Evolutionary conservation across 1,140 invertebrate species (phyloP).

Genomic region (Trachymyrmex cornetzi): DNA sequence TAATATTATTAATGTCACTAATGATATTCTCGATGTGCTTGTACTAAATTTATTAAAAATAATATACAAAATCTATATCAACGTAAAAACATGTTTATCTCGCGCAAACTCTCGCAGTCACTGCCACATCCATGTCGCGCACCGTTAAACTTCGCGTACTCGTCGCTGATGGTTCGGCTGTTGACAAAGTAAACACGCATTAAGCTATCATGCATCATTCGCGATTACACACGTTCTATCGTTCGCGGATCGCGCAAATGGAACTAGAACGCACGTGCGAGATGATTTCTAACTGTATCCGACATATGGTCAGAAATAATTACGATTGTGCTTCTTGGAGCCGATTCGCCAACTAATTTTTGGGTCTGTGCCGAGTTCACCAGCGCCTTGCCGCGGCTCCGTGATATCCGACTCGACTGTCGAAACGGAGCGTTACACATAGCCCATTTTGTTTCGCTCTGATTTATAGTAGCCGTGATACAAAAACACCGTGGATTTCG

Average conservation of each 20-base stretch:
- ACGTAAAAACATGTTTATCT: conserved; percentile 30
- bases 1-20: too few relatives aligned
- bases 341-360: conserved; percentile 73
- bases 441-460: conserved; percentile 62
- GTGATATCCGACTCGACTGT: conserved; percentile 57
- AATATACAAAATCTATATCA: conserved; percentile 16
- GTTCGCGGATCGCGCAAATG: conserved; percentile 12
- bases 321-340: conserved; percentile 59
- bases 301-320: conserved; percentile 67
- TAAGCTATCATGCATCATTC: conserved; percentile 51
- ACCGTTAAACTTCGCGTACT: conserved; percentile 34
- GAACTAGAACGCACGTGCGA: conserved; percentile 61
- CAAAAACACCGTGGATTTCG: conserved; percentile 58
- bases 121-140: conserved; percentile 1
- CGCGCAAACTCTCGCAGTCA: background rate
- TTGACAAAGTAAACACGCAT: conserved; percentile 58
- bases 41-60: background rate
- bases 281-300: conserved; percentile 45
- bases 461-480: conserved; percentile 65
- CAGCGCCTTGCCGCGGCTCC: conserved; percentile 35
- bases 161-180: conserved; percentile 8
- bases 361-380: conserved; percentile 72
- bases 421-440: conserved; percentile 68
- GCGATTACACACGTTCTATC: conserved; percentile 30
- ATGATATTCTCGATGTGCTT: background rate